Conservation (phyloP, 2,888 invertebrate genomes). For the Operophtera brumata region DNA sequence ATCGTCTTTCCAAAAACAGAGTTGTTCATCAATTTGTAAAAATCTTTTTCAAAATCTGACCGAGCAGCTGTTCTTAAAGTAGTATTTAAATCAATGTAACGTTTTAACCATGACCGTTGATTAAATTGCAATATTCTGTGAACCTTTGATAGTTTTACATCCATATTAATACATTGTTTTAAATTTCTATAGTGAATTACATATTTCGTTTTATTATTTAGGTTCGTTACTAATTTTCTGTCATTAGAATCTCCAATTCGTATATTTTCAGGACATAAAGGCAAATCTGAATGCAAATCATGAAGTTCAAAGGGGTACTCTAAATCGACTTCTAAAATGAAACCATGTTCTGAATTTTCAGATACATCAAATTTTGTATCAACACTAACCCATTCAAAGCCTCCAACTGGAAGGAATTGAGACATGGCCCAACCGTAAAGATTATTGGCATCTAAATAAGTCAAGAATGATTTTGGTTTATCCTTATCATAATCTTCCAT, state of each 20-base stretch:
- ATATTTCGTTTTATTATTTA: conserved; percentile 32
- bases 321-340: conserved; percentile 29
- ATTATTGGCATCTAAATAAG: neutral
- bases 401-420: neutral
- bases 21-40: conserved; percentile 54
- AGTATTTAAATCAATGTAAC: conserved; percentile 56
- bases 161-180: conserved; percentile 33
- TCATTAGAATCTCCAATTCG: neutral
- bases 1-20: conserved; percentile 28
- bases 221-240: conserved; percentile 27
- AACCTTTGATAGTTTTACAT: conserved; percentile 13
- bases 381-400: neutral
- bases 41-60: conserved; percentile 53
- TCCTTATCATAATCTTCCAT: neutral
- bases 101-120: conserved; percentile 49
- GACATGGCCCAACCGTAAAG: neutral
- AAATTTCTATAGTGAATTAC: conserved; percentile 36
- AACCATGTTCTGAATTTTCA: conserved; percentile 6
- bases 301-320: conserved; percentile 30
- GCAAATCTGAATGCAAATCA: conserved; percentile 22
- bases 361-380: neutral
- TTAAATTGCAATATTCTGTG: conserved; percentile 41
- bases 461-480: neutral
- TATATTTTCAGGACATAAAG: conserved; percentile 24
- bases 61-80: conserved; percentile 37